A percentile compares a stretch with the other conserved stretches of the same genome.
These are phyloP conservation scores for Rhaphigaster nebulosa DNA, from an alignment of 2,888 invertebrate genomes.

Conservation along the genomic window DNA sequence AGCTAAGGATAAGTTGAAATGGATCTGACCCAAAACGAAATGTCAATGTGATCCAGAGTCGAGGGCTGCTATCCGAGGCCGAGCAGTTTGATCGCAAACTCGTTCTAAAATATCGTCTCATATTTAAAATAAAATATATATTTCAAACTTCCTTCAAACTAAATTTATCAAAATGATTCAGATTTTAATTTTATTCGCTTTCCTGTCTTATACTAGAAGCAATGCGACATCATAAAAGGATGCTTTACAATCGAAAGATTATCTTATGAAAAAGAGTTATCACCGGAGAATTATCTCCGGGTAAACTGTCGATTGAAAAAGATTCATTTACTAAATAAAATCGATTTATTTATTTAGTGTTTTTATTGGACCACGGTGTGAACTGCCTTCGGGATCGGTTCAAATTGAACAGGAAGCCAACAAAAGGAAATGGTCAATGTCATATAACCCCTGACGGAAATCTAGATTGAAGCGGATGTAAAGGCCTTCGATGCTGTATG, in stretches of 20 bases:
- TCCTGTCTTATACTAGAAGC: too few relatives aligned
- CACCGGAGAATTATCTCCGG: too few relatives aligned
- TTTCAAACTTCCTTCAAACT: background rate
- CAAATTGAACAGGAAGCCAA: background rate
- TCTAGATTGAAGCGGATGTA: slow-evolving; percentile 6
- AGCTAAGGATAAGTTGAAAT: background rate
- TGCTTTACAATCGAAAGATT: too few relatives aligned
- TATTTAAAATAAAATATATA: background rate
- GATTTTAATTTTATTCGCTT: background rate
- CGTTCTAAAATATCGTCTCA: background rate
- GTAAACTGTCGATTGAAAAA: too few relatives aligned
- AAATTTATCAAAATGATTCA: background rate
- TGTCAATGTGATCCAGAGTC: slow-evolving; percentile 30
- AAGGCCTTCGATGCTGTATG: slow-evolving; percentile 6
- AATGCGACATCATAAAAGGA: too few relatives aligned
- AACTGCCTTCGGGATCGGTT: background rate
- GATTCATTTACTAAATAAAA: too few relatives aligned
- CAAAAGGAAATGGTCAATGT: slow-evolving; percentile 25
- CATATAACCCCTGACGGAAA: slow-evolving; percentile 9
- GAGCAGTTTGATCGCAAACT: background rate
- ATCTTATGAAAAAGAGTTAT: too few relatives aligned
- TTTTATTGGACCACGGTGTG: background rate
- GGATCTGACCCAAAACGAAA: slow-evolving; percentile 39
- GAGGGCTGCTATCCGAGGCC: background rate
- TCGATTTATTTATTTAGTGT: background rate